Base-by-base conservation (phyloP, 2,797 vertebrate genomes). In the Mormyrops attenuatus region DNA sequence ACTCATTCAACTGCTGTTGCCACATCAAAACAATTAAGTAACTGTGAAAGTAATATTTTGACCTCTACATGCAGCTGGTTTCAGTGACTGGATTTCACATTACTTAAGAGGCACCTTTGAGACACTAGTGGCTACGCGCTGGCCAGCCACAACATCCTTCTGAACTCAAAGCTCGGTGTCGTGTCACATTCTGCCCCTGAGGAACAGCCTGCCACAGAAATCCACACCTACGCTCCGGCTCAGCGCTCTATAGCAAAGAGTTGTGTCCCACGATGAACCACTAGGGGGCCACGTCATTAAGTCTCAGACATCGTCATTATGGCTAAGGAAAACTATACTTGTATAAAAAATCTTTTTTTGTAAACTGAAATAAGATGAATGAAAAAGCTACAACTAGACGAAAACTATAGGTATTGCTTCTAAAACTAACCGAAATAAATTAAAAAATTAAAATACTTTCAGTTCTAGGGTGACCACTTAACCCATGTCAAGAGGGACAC, bases 21-120 rank as follows among this genome's bases (percentile, higher is more conserved):
- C 34, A 73, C 69, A 73, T 73, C 69, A 38, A 73, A 86, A 85
- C 53, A 63, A 85, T 66, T 22, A 66, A 80, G 55, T 85, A 66
- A 89, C 30, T 89, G 82, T 86, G 13, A 89, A 66, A 50, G 26
- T 57, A 13, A 44, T 85, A 66, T 52, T 86, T 49, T 66, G 11
- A 85, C 44, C 22, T 30, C 9, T 84, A 89, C 85, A 17, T 89
- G 77, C 38, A 57, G 60, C 22, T 47, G 77, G 80, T 52, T 89
- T 20, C 52, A 41, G 52, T 30, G 52, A 85, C 55, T 47, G 50
- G 53, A 84, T 47, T 30, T 63, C 26, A 84, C 34, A 60, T 82
- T 11, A 89, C 77, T 57, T n/a, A 22, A 41, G 30, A 80, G 6
- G 22, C 47, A 34, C n/a, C 69, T 80, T 57, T 82, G 66, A 80